Percentiles rank a stretch among this genome's conserved stretches.
Evolutionary conservation across 2,797 vertebrate genomes (phyloP).

Genomic region (Sebastes diploproa): DNA sequence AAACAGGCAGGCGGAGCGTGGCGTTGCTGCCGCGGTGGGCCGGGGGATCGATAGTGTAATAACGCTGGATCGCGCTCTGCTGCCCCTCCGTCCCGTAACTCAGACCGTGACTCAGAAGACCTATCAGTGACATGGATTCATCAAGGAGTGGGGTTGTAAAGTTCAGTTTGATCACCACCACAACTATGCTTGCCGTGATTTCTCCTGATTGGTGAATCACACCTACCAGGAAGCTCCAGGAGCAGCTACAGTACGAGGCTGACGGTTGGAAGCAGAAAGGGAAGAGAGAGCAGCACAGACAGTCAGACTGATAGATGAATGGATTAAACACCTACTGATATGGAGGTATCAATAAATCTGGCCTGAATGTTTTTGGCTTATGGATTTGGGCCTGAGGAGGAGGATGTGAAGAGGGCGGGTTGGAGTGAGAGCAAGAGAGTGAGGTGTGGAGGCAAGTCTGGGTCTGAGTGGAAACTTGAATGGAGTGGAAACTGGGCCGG

Average conservation of each 20-base stretch:
- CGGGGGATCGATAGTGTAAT: slow-evolving; percentile 7
- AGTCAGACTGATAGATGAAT: slow-evolving; percentile 37
- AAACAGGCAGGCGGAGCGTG: slow-evolving; percentile 19
- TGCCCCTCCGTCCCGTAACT: slow-evolving; percentile 16
- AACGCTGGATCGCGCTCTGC: slow-evolving; percentile 8
- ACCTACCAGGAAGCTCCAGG: slow-evolving; percentile 16
- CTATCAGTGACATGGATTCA: slow-evolving; percentile 38
- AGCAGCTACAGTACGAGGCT: not conserved
- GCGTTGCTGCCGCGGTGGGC: slow-evolving; percentile 11
- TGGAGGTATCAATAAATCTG: slow-evolving; percentile 54
- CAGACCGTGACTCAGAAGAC: slow-evolving; percentile 26
- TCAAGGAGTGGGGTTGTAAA: slow-evolving; percentile 7
- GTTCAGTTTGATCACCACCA: slow-evolving; percentile 37
- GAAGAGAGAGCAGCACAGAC: slow-evolving; percentile 13
- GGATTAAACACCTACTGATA: slow-evolving; percentile 53
- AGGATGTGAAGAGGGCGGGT: slow-evolving; percentile 52
- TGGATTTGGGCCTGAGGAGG: slow-evolving; percentile 30
- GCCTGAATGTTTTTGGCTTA: slow-evolving; percentile 45
- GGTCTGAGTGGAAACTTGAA: slow-evolving; percentile 79
- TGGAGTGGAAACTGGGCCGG: slow-evolving; percentile 81
- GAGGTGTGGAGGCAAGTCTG: slow-evolving; percentile 68
- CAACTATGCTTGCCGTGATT: slow-evolving; percentile 15
- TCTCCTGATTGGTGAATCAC: slow-evolving; percentile 24
- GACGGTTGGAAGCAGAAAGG: slow-evolving; percentile 17
- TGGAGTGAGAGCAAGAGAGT: slow-evolving; percentile 42